These are phyloP conservation scores for Meta bourneti DNA, from an alignment of 2,888 invertebrate genomes.

Conservation along the genomic window DNA sequence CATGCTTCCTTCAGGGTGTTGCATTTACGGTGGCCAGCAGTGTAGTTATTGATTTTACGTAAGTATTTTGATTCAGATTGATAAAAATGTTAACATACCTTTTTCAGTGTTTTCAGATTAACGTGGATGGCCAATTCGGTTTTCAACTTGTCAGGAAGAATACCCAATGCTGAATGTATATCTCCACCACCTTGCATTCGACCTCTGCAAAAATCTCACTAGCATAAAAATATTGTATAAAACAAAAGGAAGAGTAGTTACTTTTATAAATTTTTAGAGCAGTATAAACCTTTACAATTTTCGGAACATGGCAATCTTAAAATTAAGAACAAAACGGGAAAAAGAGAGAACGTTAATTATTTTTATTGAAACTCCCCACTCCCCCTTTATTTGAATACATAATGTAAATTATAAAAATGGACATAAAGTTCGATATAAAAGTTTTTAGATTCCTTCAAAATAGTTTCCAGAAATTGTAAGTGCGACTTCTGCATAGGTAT, in stretches of 20 bases:
- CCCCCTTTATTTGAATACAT: too few relatives aligned
- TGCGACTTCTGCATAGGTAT: too few relatives aligned
- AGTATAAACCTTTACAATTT: neutral
- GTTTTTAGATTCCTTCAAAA: too few relatives aligned
- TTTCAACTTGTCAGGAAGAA: slow-evolving; percentile 96
- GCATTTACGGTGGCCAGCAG: too few relatives aligned
- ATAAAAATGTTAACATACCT: slow-evolving; percentile 83
- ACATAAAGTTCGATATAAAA: too few relatives aligned
- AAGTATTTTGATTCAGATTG: too few relatives aligned
- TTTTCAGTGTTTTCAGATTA: slow-evolving; percentile 95
- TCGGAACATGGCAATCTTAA: neutral
- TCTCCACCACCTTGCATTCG: slow-evolving; percentile 97
- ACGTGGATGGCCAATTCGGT: slow-evolving; percentile 97
- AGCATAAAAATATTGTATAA: neutral
- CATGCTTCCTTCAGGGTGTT: too few relatives aligned
- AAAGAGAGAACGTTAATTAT: too few relatives aligned
- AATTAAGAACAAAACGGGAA: neutral
- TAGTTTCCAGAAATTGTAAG: too few relatives aligned
- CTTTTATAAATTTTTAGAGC: neutral
- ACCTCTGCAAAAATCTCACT: slow-evolving; percentile 84
- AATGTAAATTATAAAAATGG: too few relatives aligned
- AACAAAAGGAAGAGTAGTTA: neutral
- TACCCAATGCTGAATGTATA: slow-evolving; percentile 95
- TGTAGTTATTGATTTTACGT: too few relatives aligned
- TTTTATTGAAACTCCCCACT: too few relatives aligned